Conservation (phyloP, 2,888 invertebrate genomes). For the Hermaeophaga mercurialis region DNA sequence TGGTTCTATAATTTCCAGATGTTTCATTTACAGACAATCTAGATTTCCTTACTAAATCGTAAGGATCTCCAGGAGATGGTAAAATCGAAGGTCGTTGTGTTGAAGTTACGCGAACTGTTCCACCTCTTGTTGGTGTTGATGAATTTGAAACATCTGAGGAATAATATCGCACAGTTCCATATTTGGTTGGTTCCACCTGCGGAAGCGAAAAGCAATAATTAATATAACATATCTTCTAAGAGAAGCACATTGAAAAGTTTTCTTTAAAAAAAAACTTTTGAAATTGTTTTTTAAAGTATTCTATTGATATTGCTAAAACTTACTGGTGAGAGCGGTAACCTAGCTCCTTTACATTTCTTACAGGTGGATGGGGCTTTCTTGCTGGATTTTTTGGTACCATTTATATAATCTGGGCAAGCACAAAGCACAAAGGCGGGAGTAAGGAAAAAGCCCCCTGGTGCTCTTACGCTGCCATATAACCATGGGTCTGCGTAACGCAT, state of each 20-base stretch:
- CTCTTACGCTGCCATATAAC: conserved; percentile 74
- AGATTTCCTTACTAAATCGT: conserved; percentile 81
- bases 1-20: conserved; percentile 52
- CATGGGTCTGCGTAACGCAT: conserved; percentile 87
- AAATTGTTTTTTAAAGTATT: no score
- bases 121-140: conserved; percentile 60
- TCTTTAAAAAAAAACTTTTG: no score
- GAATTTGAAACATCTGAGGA: conserved; percentile 46
- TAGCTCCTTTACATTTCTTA: conserved; percentile 83
- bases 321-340: conserved; percentile 69
- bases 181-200: conserved; percentile 54
- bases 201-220: neutral
- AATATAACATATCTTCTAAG: no score
- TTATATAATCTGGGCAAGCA: conserved; percentile 80
- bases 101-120: conserved; percentile 68
- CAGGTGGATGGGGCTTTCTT: conserved; percentile 78
- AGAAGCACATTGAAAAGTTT: no score
- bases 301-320: no score
- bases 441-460: conserved; percentile 51
- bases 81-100: conserved; percentile 70
- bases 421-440: conserved; percentile 77
- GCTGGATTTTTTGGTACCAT: conserved; percentile 74
- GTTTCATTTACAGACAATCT: conserved; percentile 67
- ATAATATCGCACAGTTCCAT: conserved; percentile 67
- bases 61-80: conserved; percentile 72